Evolutionary conservation across 2,113 vertebrate genomes (phyloP).

Genomic region (Leuciscus idus): DNA sequence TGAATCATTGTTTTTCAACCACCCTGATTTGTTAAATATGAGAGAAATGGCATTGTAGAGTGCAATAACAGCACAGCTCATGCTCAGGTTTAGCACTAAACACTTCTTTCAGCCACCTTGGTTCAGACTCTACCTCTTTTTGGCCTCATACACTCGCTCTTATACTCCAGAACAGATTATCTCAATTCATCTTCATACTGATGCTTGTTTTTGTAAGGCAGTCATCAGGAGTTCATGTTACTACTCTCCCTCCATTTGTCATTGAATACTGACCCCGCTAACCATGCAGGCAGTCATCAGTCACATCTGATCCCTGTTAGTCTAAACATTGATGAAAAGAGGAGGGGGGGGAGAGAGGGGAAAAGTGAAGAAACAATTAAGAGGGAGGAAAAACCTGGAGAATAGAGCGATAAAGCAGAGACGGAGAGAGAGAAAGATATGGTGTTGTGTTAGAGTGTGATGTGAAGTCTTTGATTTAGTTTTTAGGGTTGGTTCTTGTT

Average conservation of each 20-base stretch:
- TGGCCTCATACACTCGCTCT: slow-evolving; percentile 53
- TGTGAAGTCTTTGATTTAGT: slow-evolving; percentile 12
- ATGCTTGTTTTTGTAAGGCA: slow-evolving; percentile 53
- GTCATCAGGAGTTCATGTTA: slow-evolving; percentile 63
- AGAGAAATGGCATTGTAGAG: neutral
- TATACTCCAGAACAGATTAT: slow-evolving; percentile 34
- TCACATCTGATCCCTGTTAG: slow-evolving; percentile 70
- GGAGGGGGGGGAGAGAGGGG: slow-evolving; percentile 28
- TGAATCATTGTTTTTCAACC: too few relatives aligned
- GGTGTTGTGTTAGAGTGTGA: neutral
- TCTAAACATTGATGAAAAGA: slow-evolving; percentile 70
- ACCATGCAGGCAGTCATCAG: slow-evolving; percentile 61
- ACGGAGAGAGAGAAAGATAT: neutral
- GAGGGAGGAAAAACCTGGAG: neutral
- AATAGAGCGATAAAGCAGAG: neutral
- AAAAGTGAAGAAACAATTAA: slow-evolving; percentile 44
- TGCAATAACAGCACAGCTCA: neutral
- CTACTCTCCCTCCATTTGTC: slow-evolving; percentile 41
- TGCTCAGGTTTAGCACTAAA: neutral
- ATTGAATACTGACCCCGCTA: slow-evolving; percentile 37
- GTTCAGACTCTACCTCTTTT: slow-evolving; percentile 34
- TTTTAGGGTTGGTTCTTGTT: slow-evolving; percentile 32
- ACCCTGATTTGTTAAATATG: neutral
- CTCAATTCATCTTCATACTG: slow-evolving; percentile 52
- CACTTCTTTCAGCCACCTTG: neutral